Percentiles rank a stretch among this genome's conserved stretches.
Evolutionary conservation across 1,140 invertebrate species (phyloP).

Genomic region (Drosophila tsacasi): DNA sequence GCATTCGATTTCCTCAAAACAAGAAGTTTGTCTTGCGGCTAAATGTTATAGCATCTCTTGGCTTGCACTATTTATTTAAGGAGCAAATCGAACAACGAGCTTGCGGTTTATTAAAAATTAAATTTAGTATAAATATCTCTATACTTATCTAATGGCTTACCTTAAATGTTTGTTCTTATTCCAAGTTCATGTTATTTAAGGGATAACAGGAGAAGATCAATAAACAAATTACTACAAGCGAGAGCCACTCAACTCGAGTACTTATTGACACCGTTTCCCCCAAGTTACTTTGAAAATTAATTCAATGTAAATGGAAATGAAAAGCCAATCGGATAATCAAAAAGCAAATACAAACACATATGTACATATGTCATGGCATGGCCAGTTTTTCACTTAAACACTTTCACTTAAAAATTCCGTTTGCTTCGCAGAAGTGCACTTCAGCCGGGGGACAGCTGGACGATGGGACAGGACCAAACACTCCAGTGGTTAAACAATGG

Average conservation of each 20-base stretch:
- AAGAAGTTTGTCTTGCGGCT: conserved; percentile 4
- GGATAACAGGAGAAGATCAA: background rate
- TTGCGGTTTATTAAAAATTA: background rate
- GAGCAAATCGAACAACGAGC: background rate
- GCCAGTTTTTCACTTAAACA: conserved; percentile 37
- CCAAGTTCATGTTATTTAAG: background rate
- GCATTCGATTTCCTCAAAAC: conserved; percentile 34
- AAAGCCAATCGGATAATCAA: conserved; percentile 54
- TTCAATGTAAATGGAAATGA: conserved; percentile 25
- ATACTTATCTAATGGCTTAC: background rate
- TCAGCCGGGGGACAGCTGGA: conserved; percentile 25
- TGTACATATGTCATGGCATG: conserved; percentile 7
- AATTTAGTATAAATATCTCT: background rate
- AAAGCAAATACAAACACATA: conserved; percentile 39
- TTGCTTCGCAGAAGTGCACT: conserved; percentile 29
- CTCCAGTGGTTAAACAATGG: conserved; percentile 66
- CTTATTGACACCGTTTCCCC: background rate
- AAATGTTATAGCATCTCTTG: background rate
- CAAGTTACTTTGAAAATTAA: conserved; percentile 9
- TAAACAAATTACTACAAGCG: background rate
- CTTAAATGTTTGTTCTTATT: background rate
- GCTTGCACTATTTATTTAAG: background rate
- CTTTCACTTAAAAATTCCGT: conserved; percentile 39
- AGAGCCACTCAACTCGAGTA: background rate
- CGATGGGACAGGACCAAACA: conserved; percentile 43